Percentiles rank a stretch among this genome's conserved stretches.
phyloP scores from a whole-genome alignment of 2,113 vertebrate species.

The Marcusenius ussheri region DNA sequence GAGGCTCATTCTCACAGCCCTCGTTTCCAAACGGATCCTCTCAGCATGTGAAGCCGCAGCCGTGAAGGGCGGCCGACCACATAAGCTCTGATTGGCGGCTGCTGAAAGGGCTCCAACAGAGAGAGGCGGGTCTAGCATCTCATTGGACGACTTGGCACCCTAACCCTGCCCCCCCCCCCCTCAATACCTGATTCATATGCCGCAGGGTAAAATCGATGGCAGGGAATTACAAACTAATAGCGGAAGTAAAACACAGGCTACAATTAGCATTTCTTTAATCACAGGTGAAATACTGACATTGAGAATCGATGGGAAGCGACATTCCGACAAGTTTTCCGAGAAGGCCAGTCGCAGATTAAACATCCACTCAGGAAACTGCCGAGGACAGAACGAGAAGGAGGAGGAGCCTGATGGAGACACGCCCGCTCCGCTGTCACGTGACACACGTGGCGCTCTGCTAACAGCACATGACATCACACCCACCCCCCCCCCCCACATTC shows the following conservation, averaged over 20 bases:
- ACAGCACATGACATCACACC: neutral
- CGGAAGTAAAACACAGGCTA: conserved; percentile 18
- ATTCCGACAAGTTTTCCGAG: neutral
- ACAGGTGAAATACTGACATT: conserved; percentile 19
- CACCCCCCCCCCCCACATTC: neutral
- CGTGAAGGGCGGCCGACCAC: neutral
- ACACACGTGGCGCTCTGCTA: neutral
- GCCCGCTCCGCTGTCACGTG: neutral
- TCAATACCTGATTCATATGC: conserved; percentile 19
- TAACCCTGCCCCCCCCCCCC: neutral
- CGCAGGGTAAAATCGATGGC: conserved; percentile 7
- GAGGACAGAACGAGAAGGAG: neutral
- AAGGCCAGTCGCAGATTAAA: conserved; percentile 3
- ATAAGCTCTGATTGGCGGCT: neutral
- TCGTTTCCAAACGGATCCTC: neutral
- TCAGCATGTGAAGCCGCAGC: neutral
- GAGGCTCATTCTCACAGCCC: neutral
- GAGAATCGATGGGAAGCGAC: conserved; percentile 14
- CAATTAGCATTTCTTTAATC: conserved; percentile 26
- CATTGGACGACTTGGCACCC: neutral
- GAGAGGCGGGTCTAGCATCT: neutral
- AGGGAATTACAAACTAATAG: conserved; percentile 22
- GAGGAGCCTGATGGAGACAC: neutral
- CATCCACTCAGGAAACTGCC: neutral
- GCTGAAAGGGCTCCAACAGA: neutral